These are phyloP conservation scores for Crocuta crocuta DNA, from an alignment of 2,113 vertebrate species.

Conservation along the genomic window DNA sequence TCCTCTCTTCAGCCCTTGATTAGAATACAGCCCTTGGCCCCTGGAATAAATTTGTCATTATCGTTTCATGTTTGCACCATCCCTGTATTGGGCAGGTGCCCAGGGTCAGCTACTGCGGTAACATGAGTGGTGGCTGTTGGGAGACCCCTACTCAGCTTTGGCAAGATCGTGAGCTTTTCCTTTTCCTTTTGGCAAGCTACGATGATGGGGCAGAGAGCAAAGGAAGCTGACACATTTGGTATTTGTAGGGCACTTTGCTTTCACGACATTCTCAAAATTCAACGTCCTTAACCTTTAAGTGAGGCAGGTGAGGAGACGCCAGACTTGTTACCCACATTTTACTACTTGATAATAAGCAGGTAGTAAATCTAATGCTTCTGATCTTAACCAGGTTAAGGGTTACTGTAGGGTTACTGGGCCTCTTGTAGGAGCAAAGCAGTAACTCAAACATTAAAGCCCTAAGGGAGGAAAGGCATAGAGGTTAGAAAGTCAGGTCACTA, in stretches of 20 bases:
- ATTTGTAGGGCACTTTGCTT: conserved; percentile 16
- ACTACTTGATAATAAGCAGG: not conserved
- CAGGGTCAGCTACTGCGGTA: not conserved
- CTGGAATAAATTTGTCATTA: not conserved
- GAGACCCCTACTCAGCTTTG: not conserved
- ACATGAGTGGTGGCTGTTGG: not conserved
- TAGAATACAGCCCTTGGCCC: not conserved
- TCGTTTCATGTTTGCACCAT: no score
- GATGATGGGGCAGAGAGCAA: not conserved
- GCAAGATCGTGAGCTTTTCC: not conserved
- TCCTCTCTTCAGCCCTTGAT: not conserved
- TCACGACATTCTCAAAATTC: not conserved
- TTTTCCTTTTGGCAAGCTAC: not conserved
- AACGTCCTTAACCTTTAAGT: not conserved
- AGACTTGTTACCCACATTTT: not conserved
- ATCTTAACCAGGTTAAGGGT: not conserved
- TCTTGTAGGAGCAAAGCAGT: not conserved
- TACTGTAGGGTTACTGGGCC: not conserved
- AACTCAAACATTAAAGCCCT: not conserved
- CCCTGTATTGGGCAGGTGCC: not conserved
- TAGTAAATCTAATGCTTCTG: not conserved
- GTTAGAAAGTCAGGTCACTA: not conserved
- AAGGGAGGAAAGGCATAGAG: not conserved
- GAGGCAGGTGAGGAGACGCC: conserved; percentile 22
- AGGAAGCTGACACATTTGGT: not conserved